Evolutionary conservation across 1,140 invertebrate genomes (phyloP).

Genomic region (Archivesica marissinica): DNA sequence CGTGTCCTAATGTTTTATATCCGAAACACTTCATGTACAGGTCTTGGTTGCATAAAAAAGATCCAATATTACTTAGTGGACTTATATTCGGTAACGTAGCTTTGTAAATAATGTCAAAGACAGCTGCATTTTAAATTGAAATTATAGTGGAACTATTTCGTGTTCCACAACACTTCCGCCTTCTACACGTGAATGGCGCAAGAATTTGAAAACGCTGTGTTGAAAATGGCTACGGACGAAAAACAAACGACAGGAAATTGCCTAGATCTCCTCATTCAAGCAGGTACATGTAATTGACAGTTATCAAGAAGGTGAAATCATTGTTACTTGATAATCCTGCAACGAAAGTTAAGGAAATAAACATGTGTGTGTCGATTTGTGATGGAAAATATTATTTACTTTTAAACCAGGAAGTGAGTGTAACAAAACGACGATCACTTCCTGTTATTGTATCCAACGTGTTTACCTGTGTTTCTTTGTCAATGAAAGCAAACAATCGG

Average conservation of each 20-base stretch:
- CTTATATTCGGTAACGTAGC: no score
- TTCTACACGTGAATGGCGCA: constrained; percentile 69
- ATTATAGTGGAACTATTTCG: constrained; percentile 54
- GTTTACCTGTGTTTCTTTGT: constrained; percentile 18
- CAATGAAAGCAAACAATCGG: no score
- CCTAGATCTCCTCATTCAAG: constrained; percentile 70
- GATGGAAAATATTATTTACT: not conserved
- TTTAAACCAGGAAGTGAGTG: constrained; percentile 71
- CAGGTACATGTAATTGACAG: constrained; percentile 63
- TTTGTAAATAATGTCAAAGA: no score
- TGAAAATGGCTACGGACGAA: constrained; percentile 68
- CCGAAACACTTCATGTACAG: no score
- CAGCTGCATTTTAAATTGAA: no score
- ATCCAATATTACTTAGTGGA: no score
- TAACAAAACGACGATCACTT: constrained; percentile 62
- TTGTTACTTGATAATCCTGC: not conserved
- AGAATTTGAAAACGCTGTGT: constrained; percentile 63
- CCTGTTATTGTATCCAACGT: constrained; percentile 61
- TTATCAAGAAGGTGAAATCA: not conserved
- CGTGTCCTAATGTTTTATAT: constrained; percentile 22
- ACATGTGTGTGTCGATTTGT: not conserved
- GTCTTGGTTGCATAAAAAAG: no score
- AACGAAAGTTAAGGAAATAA: no score
- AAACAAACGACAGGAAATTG: constrained; percentile 52
- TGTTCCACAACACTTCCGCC: constrained; percentile 66